Evolutionary conservation across 2,888 invertebrate species (phyloP).

Genomic region (Chymomyza procnemis): DNA sequence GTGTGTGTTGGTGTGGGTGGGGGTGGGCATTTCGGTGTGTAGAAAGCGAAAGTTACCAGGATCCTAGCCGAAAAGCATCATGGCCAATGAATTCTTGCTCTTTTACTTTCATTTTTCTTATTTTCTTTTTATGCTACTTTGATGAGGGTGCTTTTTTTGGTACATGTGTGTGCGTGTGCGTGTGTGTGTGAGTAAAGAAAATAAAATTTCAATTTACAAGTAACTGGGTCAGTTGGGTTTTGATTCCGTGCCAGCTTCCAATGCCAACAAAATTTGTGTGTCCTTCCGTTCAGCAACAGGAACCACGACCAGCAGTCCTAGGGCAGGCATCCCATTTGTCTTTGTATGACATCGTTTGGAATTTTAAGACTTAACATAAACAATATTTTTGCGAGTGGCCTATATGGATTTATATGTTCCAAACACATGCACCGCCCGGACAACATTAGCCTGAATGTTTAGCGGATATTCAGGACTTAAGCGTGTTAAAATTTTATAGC

Average conservation of each 20-base stretch:
- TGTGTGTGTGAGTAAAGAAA: conserved; percentile 19
- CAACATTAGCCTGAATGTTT: background rate
- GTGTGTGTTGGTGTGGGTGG: too few species aligned
- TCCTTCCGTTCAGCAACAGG: too few species aligned
- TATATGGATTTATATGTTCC: conserved; percentile 39
- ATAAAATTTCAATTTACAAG: conserved; percentile 72
- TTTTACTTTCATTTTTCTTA: conserved; percentile 35
- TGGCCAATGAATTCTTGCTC: conserved; percentile 57
- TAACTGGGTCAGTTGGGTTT: conserved; percentile 50
- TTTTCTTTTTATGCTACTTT: conserved; percentile 39
- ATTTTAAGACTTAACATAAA: conserved; percentile 38
- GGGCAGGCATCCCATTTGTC: conserved; percentile 13
- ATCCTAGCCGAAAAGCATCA: conserved; percentile 39
- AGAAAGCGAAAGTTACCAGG: conserved; percentile 46
- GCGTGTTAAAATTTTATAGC: background rate
- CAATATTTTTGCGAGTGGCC: conserved; percentile 44
- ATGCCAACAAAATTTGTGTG: background rate
- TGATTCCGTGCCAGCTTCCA: conserved; percentile 13
- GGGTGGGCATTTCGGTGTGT: background rate
- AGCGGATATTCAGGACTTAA: conserved; percentile 7
- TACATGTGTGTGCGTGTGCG: conserved; percentile 5
- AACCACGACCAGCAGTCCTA: too few species aligned
- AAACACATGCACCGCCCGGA: background rate
- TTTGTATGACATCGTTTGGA: conserved; percentile 28
- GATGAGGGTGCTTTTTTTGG: conserved; percentile 51